Evolutionary conservation across 2,113 vertebrate species (phyloP).

Genomic region (Notiomystis cincta): DNA sequence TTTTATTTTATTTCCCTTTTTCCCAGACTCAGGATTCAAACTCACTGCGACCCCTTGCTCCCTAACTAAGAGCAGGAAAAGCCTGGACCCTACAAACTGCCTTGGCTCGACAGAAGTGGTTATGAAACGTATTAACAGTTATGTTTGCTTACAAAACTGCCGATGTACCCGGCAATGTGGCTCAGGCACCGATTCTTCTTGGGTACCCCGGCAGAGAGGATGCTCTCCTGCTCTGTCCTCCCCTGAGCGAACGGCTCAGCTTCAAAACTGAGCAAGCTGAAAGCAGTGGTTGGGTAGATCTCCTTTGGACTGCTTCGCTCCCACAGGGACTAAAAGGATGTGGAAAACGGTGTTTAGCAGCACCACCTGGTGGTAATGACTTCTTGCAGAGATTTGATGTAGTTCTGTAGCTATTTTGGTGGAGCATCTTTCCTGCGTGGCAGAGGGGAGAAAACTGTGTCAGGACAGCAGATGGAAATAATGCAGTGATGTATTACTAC

Average conservation of each 20-base stretch:
- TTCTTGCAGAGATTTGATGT: rapidly evolving
- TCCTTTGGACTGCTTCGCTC: not conserved
- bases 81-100: not conserved
- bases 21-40: not conserved
- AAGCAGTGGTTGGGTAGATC: no score
- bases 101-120: not conserved
- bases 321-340: not conserved
- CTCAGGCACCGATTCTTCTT: not conserved
- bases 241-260: not conserved
- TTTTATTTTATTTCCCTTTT: no score
- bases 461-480: not conserved
- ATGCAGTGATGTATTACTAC: not conserved
- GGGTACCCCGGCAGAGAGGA: not conserved
- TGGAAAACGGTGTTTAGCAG: not conserved
- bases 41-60: not conserved
- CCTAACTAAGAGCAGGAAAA: not conserved
- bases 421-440: rapidly evolving
- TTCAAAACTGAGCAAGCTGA: not conserved
- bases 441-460: not conserved
- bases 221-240: not conserved
- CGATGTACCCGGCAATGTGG: not conserved
- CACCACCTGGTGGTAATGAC: not conserved
- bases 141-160: not conserved
- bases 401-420: not conserved
- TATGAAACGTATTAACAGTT: not conserved